Conservation (phyloP, 2,797 vertebrate genomes). For the Lepidocolaptes lacrymiger region DNA sequence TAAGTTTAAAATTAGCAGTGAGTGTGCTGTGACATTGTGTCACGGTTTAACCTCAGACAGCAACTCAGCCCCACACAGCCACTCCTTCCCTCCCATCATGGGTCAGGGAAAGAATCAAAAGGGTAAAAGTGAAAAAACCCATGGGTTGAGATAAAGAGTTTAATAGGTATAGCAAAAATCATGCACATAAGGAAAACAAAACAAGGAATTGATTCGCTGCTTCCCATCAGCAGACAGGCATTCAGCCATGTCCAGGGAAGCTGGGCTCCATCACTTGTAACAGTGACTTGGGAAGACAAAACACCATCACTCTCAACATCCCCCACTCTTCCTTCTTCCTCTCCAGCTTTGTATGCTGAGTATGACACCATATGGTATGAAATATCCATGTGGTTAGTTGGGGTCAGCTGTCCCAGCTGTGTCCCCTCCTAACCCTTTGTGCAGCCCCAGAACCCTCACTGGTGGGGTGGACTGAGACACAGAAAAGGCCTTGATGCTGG, state of each 20-base stretch:
- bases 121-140: background rate
- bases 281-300: background rate
- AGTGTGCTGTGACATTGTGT: background rate
- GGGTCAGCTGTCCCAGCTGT: background rate
- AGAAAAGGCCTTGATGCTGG: background rate
- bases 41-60: background rate
- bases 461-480: background rate
- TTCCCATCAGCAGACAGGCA: background rate
- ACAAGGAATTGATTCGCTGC: background rate
- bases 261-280: background rate
- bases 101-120: background rate
- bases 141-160: background rate
- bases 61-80: background rate
- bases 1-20: background rate
- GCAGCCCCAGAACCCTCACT: background rate
- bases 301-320: background rate
- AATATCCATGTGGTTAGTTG: background rate
- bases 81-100: fast-evolving
- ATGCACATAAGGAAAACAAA: background rate
- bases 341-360: background rate
- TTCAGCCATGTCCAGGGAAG: background rate
- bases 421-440: background rate
- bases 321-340: background rate
- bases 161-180: background rate
- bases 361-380: background rate